Conservation (phyloP, 2,888 invertebrate genomes). For the Macrosiphum euphorbiae region DNA sequence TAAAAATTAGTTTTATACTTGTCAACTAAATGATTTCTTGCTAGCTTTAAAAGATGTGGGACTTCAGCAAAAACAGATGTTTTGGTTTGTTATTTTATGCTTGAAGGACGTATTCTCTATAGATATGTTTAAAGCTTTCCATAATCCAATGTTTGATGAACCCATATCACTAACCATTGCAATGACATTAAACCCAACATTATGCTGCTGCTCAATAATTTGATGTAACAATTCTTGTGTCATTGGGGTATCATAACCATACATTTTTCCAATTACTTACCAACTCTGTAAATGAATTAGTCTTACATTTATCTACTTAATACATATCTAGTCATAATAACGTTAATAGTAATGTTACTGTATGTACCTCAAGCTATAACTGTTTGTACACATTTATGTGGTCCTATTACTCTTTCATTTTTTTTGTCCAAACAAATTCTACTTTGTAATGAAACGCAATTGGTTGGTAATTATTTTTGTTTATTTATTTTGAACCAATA, state of each 20-base stretch:
- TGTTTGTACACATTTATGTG: not conserved
- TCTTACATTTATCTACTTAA: too few species aligned
- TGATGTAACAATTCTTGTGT: not conserved
- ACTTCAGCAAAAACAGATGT: not conserved
- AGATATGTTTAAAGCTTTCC: conserved; percentile 11
- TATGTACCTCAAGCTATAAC: conserved; percentile 1
- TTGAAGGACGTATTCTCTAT: not conserved
- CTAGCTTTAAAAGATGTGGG: not conserved
- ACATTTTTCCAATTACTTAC: not conserved
- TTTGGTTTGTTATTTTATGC: not conserved
- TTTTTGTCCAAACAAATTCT: too few species aligned
- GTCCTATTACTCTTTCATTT: not conserved
- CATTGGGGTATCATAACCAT: not conserved
- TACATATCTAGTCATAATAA: too few species aligned
- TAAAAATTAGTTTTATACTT: not conserved
- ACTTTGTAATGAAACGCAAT: too few species aligned
- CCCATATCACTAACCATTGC: too few species aligned
- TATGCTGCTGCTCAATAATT: not conserved
- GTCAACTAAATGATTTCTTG: not conserved
- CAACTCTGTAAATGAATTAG: not conserved
- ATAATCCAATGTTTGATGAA: too few species aligned
- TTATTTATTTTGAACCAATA: too few species aligned
- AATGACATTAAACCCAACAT: too few species aligned
- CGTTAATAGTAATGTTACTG: not conserved
- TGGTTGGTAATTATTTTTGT: too few species aligned